A percentile compares a stretch with the other conserved stretches of the same genome.
Conservation (phyloP, 2,797 vertebrate genomes). For the Bradypus variegatus region DNA sequence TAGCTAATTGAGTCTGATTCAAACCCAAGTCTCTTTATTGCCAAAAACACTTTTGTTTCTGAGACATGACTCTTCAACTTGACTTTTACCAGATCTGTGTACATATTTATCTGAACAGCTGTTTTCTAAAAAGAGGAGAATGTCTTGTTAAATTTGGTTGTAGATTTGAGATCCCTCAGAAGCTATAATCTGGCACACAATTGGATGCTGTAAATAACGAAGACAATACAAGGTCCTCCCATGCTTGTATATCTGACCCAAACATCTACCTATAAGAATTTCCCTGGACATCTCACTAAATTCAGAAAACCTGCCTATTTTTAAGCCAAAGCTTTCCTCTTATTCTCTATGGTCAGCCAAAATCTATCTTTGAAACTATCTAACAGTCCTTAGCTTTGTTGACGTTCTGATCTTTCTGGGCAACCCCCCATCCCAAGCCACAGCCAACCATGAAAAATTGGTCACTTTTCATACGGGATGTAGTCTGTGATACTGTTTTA, state of each 20-base stretch:
- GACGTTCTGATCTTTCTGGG: neutral
- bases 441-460: neutral
- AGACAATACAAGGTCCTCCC: neutral
- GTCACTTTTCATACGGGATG: neutral
- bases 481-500: neutral
- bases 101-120: neutral
- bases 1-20: neutral
- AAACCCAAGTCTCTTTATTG: neutral
- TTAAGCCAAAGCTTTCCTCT: neutral
- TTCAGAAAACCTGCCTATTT: neutral
- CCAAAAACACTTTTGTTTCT: neutral
- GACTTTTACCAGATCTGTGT: neutral
- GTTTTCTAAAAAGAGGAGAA: neutral
- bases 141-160: neutral
- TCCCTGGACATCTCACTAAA: neutral
- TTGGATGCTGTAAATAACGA: neutral
- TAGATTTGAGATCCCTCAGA: neutral
- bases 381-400: neutral
- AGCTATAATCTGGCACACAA: neutral
- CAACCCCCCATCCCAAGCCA: neutral
- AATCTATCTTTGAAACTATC: neutral
- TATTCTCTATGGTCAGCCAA: neutral
- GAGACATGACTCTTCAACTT: neutral
- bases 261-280: neutral
- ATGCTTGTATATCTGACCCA: neutral